Conservation (phyloP, 2,113 vertebrate species). For the Pontoporia blainvillei region DNA sequence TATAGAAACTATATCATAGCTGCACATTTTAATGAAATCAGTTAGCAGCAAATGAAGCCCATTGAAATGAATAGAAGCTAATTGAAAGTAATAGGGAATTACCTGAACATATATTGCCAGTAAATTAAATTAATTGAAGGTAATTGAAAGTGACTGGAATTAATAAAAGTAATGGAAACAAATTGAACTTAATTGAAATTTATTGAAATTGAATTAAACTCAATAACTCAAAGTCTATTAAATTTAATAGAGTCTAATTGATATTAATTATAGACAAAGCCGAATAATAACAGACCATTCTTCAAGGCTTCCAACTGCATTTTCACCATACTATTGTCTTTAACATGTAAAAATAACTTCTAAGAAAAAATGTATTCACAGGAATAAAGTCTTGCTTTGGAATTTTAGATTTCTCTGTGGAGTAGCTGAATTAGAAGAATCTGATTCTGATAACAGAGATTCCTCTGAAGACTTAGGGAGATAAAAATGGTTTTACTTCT, state of each 20-base stretch:
- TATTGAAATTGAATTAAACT: slow-evolving; percentile 84
- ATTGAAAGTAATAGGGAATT: slow-evolving; percentile 82
- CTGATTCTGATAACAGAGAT: slow-evolving; percentile 50
- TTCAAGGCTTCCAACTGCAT: slow-evolving; percentile 69
- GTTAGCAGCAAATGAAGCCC: slow-evolving; percentile 66
- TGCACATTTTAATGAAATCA: slow-evolving; percentile 72
- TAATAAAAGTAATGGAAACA: slow-evolving; percentile 83
- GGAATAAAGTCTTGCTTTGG: not conserved
- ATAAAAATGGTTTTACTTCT: slow-evolving; percentile 54
- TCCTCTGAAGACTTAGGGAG: slow-evolving; percentile 59
- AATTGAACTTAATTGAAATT: slow-evolving; percentile 83
- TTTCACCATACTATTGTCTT: slow-evolving; percentile 62
- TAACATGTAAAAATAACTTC: slow-evolving; percentile 50
- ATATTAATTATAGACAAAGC: slow-evolving; percentile 79
- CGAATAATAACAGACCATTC: slow-evolving; percentile 74
- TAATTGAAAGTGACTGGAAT: slow-evolving; percentile 84
- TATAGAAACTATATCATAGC: slow-evolving; percentile 40
- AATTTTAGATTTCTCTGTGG: slow-evolving; percentile 47
- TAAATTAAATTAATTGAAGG: slow-evolving; percentile 83
- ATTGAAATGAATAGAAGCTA: slow-evolving; percentile 81
- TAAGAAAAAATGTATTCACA: not conserved
- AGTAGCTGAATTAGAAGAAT: slow-evolving; percentile 29
- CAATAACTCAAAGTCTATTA: slow-evolving; percentile 82
- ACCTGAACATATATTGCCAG: slow-evolving; percentile 83
- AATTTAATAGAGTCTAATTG: slow-evolving; percentile 81